A percentile compares a stretch with the other conserved stretches of the same genome.
These are phyloP conservation scores for Monopterus albus DNA, from an alignment of 2,113 vertebrate genomes.

Conservation along the genomic window DNA sequence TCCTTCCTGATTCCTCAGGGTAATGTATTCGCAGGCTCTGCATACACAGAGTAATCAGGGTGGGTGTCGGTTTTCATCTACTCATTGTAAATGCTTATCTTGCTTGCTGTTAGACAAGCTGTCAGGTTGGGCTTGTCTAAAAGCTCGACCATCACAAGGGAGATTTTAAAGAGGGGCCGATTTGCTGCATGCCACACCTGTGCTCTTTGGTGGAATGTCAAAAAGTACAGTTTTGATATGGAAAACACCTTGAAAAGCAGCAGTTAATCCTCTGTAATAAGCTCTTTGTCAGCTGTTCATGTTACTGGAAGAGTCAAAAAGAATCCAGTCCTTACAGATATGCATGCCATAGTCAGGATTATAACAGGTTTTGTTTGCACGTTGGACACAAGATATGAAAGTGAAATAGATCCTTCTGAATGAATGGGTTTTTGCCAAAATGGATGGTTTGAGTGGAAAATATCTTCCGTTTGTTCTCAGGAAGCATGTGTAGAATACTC, in stretches of 20 bases:
- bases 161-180: constrained; percentile 42
- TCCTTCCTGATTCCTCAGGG: constrained; percentile 9
- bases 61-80: constrained; percentile 35
- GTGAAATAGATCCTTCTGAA: constrained; percentile 54
- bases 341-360: constrained; percentile 52
- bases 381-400: constrained; percentile 41
- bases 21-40: constrained; percentile 15
- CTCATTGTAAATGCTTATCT: constrained; percentile 39
- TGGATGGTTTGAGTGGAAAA: constrained; percentile 26
- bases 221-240: constrained; percentile 62
- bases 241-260: constrained; percentile 65
- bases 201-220: constrained; percentile 52
- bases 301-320: constrained; percentile 62
- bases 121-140: constrained; percentile 37
- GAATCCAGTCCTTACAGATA: constrained; percentile 53
- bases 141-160: constrained; percentile 34
- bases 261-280: constrained; percentile 67
- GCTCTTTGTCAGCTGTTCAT: constrained; percentile 70
- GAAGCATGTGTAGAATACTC: constrained; percentile 17
- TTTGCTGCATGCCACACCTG: constrained; percentile 60
- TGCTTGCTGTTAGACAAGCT: constrained; percentile 46
- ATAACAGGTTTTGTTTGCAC: constrained; percentile 60
- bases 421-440: constrained; percentile 30
- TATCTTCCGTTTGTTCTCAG: constrained; percentile 30
- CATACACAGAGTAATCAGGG: constrained; percentile 27